Evolutionary conservation across 2,888 invertebrate species (phyloP).

Genomic region (Eudasyphora cyanicolor): DNA sequence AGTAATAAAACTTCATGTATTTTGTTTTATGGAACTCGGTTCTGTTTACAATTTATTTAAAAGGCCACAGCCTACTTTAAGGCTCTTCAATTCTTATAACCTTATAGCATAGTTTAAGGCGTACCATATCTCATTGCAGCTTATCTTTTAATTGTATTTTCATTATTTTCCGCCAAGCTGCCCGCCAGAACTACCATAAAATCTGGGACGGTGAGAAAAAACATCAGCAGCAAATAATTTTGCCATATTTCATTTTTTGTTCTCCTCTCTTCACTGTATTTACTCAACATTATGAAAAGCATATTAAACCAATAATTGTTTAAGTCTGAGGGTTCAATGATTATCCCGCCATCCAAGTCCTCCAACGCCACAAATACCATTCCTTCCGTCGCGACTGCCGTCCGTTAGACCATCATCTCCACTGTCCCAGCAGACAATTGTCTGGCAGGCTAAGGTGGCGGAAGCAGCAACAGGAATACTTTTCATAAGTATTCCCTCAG

Average conservation of each 20-base stretch:
- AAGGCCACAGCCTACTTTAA: background rate
- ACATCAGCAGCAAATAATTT: slow-evolving; percentile 32
- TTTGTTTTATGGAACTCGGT: too few relatives aligned
- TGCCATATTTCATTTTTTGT: slow-evolving; percentile 43
- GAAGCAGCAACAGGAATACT: slow-evolving; percentile 60
- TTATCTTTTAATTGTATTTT: slow-evolving; percentile 65
- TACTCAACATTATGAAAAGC: slow-evolving; percentile 61
- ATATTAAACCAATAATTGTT: slow-evolving; percentile 66
- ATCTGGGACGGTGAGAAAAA: background rate
- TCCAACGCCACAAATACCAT: background rate
- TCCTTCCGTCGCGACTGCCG: background rate
- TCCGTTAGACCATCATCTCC: background rate
- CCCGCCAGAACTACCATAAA: background rate
- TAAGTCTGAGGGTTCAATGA: slow-evolving; percentile 63
- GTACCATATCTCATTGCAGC: slow-evolving; percentile 46
- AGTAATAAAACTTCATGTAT: too few relatives aligned
- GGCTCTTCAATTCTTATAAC: background rate
- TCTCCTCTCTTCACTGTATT: slow-evolving; percentile 49
- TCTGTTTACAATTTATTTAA: too few relatives aligned
- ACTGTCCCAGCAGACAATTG: slow-evolving; percentile 54
- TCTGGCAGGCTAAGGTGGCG: slow-evolving; percentile 40
- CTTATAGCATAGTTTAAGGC: slow-evolving; percentile 36
- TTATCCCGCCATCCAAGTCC: slow-evolving; percentile 31
- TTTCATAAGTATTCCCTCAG: slow-evolving; percentile 33
- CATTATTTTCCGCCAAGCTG: slow-evolving; percentile 1